Conservation (phyloP, 2,113 vertebrate genomes). For the Triplophysa siluroides region DNA sequence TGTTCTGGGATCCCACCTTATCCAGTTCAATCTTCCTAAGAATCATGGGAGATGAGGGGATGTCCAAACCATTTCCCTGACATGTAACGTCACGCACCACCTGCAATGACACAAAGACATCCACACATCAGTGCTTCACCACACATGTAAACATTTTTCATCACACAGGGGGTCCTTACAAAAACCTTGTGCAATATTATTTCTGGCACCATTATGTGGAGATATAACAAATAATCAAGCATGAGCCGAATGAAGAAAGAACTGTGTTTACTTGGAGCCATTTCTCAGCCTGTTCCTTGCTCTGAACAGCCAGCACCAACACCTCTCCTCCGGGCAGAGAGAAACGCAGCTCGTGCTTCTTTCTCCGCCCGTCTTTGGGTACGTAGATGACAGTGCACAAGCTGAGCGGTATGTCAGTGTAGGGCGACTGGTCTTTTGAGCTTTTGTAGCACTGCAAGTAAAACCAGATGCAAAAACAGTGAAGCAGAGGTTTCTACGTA, state of each 20-base stretch:
- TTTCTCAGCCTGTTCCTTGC: constrained; percentile 93
- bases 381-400: constrained; percentile 87
- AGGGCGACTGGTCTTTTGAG: constrained; percentile 89
- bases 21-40: constrained; percentile 86
- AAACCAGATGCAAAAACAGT: not conserved
- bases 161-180: constrained; percentile 37
- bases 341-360: constrained; percentile 95
- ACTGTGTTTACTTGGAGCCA: constrained; percentile 87
- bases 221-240: constrained; percentile 9
- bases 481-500: not conserved
- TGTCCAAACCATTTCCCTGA: constrained; percentile 67
- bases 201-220: constrained; percentile 40
- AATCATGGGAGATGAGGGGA: constrained; percentile 82
- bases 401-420: constrained; percentile 83
- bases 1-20: constrained; percentile 77
- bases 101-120: constrained; percentile 67
- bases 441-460: constrained; percentile 90
- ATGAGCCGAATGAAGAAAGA: constrained; percentile 15
- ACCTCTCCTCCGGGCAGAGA: constrained; percentile 84
- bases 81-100: constrained; percentile 88
- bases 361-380: constrained; percentile 91
- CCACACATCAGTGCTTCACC: constrained; percentile 15
- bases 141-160: constrained; percentile 11
- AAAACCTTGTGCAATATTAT: constrained; percentile 44
- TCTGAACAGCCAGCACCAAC: constrained; percentile 92